Evolutionary conservation across 2,113 vertebrate genomes (phyloP).

Genomic region (Carlito syrichta): DNA sequence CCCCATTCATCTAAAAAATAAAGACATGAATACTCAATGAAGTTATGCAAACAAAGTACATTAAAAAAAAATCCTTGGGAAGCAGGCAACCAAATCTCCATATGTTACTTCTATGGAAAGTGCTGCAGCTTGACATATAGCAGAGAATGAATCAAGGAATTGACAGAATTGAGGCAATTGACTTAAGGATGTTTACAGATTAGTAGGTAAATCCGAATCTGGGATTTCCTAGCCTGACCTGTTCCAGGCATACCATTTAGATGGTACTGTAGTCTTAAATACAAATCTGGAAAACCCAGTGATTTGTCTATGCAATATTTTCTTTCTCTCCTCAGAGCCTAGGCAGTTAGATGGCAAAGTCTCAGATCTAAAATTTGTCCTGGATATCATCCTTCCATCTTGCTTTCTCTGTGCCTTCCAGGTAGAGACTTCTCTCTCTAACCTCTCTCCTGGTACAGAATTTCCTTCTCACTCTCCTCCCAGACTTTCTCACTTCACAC

Average conservation of each 20-base stretch:
- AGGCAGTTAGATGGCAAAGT: not conserved
- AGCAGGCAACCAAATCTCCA: not conserved
- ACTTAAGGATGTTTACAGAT: not conserved
- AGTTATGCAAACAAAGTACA: not conserved
- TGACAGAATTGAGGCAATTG: not conserved
- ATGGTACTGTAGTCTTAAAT: not conserved
- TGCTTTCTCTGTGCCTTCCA: not conserved
- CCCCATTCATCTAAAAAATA: slow-evolving; percentile 5
- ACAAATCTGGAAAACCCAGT: not conserved
- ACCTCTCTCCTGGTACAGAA: not conserved
- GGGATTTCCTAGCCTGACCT: not conserved
- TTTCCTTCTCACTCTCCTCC: not conserved
- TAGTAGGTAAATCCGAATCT: not conserved
- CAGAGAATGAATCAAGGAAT: slow-evolving; percentile 7
- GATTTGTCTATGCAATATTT: not conserved
- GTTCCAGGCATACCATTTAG: not conserved
- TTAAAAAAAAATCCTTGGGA: not conserved
- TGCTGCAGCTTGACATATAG: not conserved
- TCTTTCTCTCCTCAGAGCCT: not conserved
- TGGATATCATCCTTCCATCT: not conserved
- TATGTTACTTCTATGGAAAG: not conserved
- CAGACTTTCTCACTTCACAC: not conserved
- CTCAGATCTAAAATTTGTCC: not conserved
- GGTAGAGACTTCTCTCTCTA: not conserved
- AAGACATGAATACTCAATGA: not conserved